Conservation (phyloP, 2,888 invertebrate genomes). For the Rotaria magnacalcarata region DNA sequence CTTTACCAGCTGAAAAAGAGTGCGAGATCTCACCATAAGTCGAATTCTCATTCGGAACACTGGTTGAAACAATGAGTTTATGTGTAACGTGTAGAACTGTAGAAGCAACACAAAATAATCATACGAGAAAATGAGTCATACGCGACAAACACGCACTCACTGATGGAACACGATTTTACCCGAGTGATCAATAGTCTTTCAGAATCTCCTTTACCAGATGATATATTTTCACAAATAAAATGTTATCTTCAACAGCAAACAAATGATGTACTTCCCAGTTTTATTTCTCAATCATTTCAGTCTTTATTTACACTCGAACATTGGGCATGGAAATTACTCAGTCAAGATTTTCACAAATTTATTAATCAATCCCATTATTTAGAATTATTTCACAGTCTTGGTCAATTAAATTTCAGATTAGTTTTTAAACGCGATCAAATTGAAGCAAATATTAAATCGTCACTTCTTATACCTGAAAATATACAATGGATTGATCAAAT, state of each 20-base stretch:
- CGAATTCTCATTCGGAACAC: too few species aligned
- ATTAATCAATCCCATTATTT: not conserved
- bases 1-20: too few species aligned
- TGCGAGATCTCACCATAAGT: too few species aligned
- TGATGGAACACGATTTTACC: not conserved
- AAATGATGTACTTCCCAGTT: not conserved
- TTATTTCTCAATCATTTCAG: not conserved
- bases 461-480: not conserved
- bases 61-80: too few species aligned
- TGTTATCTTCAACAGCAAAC: not conserved
- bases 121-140: not conserved
- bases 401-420: not conserved
- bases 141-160: not conserved
- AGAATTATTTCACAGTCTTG: not conserved
- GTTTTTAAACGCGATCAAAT: not conserved
- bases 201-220: not conserved
- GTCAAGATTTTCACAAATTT: not conserved
- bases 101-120: too few species aligned
- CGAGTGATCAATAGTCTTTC: not conserved
- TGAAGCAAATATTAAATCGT: not conserved
- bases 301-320: not conserved
- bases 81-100: too few species aligned
- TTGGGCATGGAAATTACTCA: constrained; percentile 2
- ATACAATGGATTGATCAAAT: not conserved
- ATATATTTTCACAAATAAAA: not conserved